A percentile compares a stretch with the other conserved stretches of the same genome.
These are phyloP conservation scores for Polymixis flavicincta DNA, from an alignment of 2,888 invertebrate genomes.

Conservation along the genomic window DNA sequence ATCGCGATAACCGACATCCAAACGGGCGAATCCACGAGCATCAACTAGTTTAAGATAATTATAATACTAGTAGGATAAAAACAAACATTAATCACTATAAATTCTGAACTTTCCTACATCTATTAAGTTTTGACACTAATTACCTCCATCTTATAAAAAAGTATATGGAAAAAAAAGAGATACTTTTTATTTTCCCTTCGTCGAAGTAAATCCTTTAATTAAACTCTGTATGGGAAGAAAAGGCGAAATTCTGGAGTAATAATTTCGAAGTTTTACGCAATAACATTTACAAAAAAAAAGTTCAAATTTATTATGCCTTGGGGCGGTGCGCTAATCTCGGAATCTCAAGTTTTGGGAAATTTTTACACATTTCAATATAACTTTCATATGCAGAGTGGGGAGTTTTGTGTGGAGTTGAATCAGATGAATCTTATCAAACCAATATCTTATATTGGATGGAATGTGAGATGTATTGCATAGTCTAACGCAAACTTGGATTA, in stretches of 20 bases:
- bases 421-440: background rate
- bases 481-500: background rate
- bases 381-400: background rate
- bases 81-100: background rate
- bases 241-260: constrained; percentile 31
- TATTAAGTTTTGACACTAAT: background rate
- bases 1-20: no score
- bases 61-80: background rate
- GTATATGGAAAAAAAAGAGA: constrained; percentile 1
- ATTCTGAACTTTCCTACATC: background rate
- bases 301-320: constrained; percentile 39
- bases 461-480: background rate
- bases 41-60: background rate
- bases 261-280: constrained; percentile 44
- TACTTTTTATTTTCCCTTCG: constrained; percentile 12
- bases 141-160: background rate
- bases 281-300: constrained; percentile 50
- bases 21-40: no score
- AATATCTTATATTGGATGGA: background rate
- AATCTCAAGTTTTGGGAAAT: constrained; percentile 5
- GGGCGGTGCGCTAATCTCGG: constrained; percentile 31
- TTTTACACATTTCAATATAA: constrained; percentile 16
- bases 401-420: background rate
- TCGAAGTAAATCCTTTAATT: constrained; percentile 42
- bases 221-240: constrained; percentile 30